Evolutionary conservation across 2,888 invertebrate species (phyloP), one percentile per base, ranked within the genome.

Genomic region (Thyatira batis): DNA sequence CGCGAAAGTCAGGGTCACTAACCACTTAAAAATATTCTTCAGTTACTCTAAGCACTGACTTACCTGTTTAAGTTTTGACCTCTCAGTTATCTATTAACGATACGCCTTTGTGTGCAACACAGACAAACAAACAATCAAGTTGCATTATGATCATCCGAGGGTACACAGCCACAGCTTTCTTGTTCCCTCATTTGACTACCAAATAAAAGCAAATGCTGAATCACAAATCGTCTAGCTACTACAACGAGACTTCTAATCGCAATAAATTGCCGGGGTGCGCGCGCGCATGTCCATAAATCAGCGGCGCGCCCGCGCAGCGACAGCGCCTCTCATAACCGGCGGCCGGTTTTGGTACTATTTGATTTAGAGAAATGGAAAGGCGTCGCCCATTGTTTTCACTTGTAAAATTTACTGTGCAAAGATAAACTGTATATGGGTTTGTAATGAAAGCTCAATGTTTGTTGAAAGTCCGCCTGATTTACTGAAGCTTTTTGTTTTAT

Each of bases 311-410:
- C 53, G 61, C 70, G 65, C 69, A 65, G 53, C 67, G 73, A 73
- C 77, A 76, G 72, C 69, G 65, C 70, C 69, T 58, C 74, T 77
- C 79, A 80, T 80, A 80, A 77, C 67, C 53, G 53, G 57, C 46
- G 44, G 45, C 67, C 65, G 61, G 69, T 65, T 71, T 69, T 57
- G 63, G 70, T 59, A 67, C 70, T 74, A 61, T 76, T 84, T 82
- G 84, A 85, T 83, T 85, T 82, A 82, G 83, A 82, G 84, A 84
- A 85, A 85, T 80, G 75, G 80, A 78, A 84, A 84, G 84, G 83
- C 80, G 80, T 78, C 75, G 76, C 68, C 69, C 69, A 79, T 85
- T 84, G 85, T 85, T 86, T 85, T 84, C 85, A 74, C 82, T 79
- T 73, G 73, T 48, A 79, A 82, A 82, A 84, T 80, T 78, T 80